Percentiles rank a stretch among this genome's conserved stretches.
phyloP scores from a whole-genome alignment of 2,888 invertebrate genomes.

The Orchestes rusci region DNA sequence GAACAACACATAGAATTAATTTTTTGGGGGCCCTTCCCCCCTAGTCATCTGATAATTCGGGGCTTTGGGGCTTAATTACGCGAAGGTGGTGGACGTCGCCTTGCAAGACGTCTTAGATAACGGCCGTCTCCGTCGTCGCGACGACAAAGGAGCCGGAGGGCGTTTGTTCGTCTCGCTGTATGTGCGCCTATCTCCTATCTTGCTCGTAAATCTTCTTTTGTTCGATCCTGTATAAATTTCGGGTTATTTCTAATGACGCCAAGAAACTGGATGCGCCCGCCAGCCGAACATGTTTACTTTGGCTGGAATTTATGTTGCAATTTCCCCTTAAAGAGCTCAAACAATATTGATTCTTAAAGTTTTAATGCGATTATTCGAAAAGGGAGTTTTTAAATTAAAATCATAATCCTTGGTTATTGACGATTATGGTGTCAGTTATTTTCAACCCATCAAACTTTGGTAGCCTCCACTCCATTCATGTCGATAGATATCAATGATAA shows the following conservation, averaged over 20 bases:
- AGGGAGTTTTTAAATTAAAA: too few relatives aligned
- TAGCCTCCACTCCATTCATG: too few relatives aligned
- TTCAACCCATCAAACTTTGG: too few relatives aligned
- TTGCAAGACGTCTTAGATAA: constrained; percentile 6
- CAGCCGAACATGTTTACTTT: constrained; percentile 19
- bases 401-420: too few relatives aligned
- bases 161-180: too few relatives aligned
- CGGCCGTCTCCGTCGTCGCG: constrained; percentile 31
- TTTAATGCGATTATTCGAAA: too few relatives aligned
- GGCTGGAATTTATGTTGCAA: too few relatives aligned
- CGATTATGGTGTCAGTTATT: too few relatives aligned
- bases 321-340: too few relatives aligned
- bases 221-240: constrained; percentile 22
- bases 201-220: constrained; percentile 23
- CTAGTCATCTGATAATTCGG: constrained; percentile 28
- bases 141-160: constrained; percentile 32
- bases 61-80: constrained; percentile 33
- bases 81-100: constrained; percentile 34
- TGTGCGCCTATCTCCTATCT: constrained; percentile 17
- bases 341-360: too few relatives aligned
- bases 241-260: constrained; percentile 23
- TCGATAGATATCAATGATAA: too few relatives aligned
- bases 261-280: constrained; percentile 16
- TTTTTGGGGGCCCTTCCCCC: too few relatives aligned
- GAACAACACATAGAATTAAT: constrained; percentile 43